Evolutionary conservation across 2,113 vertebrate species (phyloP).

Genomic region (Platichthys flesus): DNA sequence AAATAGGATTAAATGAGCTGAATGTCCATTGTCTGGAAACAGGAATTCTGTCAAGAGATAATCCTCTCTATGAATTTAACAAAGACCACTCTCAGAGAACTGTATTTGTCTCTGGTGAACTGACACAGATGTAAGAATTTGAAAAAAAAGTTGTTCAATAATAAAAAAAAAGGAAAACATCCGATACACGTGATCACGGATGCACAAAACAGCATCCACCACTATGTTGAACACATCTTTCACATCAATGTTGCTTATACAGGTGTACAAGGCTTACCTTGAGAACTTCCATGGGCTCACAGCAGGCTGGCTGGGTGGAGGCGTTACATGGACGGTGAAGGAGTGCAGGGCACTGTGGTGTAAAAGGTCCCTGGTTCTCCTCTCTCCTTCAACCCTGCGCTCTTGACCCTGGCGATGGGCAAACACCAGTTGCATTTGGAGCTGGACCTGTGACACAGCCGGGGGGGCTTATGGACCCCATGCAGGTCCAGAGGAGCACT

Average conservation of each 20-base stretch:
- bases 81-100: conserved; percentile 66
- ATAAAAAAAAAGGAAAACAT: background rate
- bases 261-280: conserved; percentile 83
- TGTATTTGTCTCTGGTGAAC: conserved; percentile 59
- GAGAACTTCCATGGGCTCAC: conserved; percentile 88
- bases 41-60: conserved; percentile 83
- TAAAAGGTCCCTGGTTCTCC: conserved; percentile 80
- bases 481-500: conserved; percentile 87
- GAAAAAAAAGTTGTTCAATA: background rate
- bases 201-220: background rate
- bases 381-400: conserved; percentile 84
- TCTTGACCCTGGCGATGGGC: conserved; percentile 88
- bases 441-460: conserved; percentile 87
- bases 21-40: conserved; percentile 84
- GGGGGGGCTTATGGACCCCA: conserved; percentile 86
- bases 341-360: conserved; percentile 77
- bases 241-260: background rate
- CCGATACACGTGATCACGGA: background rate
- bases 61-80: conserved; percentile 78
- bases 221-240: background rate
- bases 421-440: conserved; percentile 87
- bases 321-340: conserved; percentile 84
- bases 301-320: conserved; percentile 79
- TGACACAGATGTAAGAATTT: conserved; percentile 52
- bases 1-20: conserved; percentile 91